A percentile compares a stretch with the other conserved stretches of the same genome.
phyloP scores from a whole-genome alignment of 2,888 invertebrate genomes.

The Aleiodes alternator region DNA sequence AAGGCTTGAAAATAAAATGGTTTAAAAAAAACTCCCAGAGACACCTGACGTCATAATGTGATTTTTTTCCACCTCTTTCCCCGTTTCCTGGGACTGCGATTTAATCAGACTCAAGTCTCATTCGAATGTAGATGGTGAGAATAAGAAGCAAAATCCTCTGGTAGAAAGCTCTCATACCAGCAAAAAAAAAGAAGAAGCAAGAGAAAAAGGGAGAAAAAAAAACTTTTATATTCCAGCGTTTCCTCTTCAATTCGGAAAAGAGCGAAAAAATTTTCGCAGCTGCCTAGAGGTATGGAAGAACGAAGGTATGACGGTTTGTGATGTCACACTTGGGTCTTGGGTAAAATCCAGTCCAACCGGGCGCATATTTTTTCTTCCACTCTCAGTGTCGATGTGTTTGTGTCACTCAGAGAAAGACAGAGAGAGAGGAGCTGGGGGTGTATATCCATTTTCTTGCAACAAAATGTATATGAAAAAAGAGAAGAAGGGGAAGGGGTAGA shows the following conservation, averaged over 20 bases:
- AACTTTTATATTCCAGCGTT: background rate
- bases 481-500: conserved; percentile 26
- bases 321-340: conserved; percentile 30
- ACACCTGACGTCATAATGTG: conserved; percentile 17
- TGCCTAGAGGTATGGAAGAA: conserved; percentile 25
- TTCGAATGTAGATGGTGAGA: conserved; percentile 11
- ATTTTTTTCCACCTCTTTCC: background rate
- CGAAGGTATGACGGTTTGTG: conserved; percentile 16
- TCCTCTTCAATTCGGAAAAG: conserved; percentile 27
- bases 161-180: conserved; percentile 5
- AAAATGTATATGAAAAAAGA: conserved; percentile 30
- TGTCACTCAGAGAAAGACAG: conserved; percentile 1
- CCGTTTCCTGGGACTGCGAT: background rate
- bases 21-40: background rate
- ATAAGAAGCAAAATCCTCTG: conserved; percentile 13
- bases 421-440: background rate
- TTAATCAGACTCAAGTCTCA: conserved; percentile 26
- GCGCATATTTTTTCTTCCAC: conserved; percentile 25
- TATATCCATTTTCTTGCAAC: conserved; percentile 25
- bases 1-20: background rate
- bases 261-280: conserved; percentile 3
- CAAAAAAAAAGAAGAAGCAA: no score
- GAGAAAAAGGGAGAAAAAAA: no score
- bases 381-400: conserved; percentile 40
- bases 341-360: conserved; percentile 52